These are phyloP conservation scores for Minunthozetes semirufus DNA, from an alignment of 2,888 invertebrate species.

Conservation along the genomic window DNA sequence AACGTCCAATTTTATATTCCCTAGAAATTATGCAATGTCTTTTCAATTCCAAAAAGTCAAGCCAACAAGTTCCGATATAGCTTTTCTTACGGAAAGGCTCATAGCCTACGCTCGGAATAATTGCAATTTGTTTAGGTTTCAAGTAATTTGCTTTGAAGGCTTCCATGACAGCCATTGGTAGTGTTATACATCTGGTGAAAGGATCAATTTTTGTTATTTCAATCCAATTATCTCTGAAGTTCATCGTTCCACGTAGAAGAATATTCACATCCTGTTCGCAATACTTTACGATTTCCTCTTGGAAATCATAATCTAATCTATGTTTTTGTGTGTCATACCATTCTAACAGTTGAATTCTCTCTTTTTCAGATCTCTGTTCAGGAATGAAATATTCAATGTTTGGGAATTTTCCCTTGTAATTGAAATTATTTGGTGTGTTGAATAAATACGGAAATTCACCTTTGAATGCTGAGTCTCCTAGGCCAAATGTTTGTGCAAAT, in stretches of 20 bases:
- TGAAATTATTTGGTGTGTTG: conserved; percentile 29
- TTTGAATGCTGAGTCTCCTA: background rate
- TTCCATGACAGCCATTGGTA: conserved; percentile 34
- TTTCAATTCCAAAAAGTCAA: background rate
- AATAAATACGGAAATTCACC: conserved; percentile 35
- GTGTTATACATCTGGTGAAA: conserved; percentile 37
- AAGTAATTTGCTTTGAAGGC: conserved; percentile 25
- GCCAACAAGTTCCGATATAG: no score
- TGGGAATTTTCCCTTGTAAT: background rate
- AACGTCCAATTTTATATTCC: conserved; percentile 31
- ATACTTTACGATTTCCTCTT: conserved; percentile 40
- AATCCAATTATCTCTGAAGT: conserved; percentile 35
- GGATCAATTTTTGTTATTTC: conserved; percentile 37
- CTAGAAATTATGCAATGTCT: background rate
- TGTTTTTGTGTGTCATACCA: conserved; percentile 37
- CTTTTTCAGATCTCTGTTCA: background rate
- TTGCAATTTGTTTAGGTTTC: conserved; percentile 36
- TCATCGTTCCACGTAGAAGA: conserved; percentile 28
- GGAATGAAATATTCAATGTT: background rate
- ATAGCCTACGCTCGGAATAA: conserved; percentile 39
- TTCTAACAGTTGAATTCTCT: background rate
- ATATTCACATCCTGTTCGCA: conserved; percentile 41
- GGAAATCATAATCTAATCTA: conserved; percentile 40
- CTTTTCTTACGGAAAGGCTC: background rate
- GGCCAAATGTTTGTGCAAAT: conserved; percentile 29